Percentiles rank a stretch among this genome's conserved stretches.
These are phyloP conservation scores for Misgurnus anguillicaudatus DNA, from an alignment of 2,113 vertebrate species.

Conservation along the genomic window DNA sequence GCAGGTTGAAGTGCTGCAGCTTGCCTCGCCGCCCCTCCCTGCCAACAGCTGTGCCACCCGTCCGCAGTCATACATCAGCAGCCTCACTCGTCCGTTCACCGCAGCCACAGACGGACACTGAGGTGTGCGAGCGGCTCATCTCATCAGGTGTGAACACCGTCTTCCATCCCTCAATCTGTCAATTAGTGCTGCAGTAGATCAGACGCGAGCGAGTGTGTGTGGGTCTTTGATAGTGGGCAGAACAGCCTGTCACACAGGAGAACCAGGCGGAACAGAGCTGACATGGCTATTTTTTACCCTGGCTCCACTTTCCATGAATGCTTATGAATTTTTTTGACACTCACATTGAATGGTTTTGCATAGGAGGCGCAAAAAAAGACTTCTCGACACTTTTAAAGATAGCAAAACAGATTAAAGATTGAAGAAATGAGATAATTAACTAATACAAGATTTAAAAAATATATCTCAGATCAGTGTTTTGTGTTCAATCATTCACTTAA, in stretches of 20 bases:
- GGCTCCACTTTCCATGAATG: conserved; percentile 39
- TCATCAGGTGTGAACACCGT: conserved; percentile 56
- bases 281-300: conserved; percentile 44
- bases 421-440: too few relatives aligned
- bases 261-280: conserved; percentile 48
- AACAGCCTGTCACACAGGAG: conserved; percentile 44
- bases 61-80: conserved; percentile 73
- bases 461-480: not conserved
- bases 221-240: conserved; percentile 42
- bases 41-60: conserved; percentile 78
- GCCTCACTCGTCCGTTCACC: conserved; percentile 39
- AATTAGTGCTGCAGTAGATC: conserved; percentile 47
- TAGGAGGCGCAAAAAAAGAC: not conserved
- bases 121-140: conserved; percentile 50
- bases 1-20: conserved; percentile 69
- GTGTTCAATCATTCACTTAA: too few relatives aligned
- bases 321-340: not conserved
- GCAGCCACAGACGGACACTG: conserved; percentile 48
- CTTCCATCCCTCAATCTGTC: conserved; percentile 60
- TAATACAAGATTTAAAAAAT: not conserved
- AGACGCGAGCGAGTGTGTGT: conserved; percentile 29
- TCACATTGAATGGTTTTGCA: not conserved
- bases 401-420: too few relatives aligned
- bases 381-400: too few relatives aligned
- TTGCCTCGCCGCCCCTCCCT: conserved; percentile 58